phyloP scores from a whole-genome alignment of 2,888 invertebrate genomes.

The Alitta virens region DNA sequence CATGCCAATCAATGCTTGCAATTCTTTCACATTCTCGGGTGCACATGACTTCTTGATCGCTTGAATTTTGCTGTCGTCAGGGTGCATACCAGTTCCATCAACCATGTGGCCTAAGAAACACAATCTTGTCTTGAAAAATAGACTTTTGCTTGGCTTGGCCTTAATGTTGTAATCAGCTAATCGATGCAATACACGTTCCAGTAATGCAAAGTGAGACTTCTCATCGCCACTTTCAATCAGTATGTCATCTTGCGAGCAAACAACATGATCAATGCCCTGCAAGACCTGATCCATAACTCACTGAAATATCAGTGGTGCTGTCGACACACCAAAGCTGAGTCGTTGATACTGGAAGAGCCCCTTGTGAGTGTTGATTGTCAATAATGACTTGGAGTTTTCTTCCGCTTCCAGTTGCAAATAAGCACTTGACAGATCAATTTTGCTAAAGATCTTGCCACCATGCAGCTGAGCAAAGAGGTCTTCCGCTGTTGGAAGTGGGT shows the following conservation, averaged over 20 bases:
- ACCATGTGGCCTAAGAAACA: no score
- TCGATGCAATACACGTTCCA: no score
- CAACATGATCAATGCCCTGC: not conserved
- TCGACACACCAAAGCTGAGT: slow-evolving; percentile 4
- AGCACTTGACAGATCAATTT: slow-evolving; percentile 1
- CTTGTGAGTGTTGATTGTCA: slow-evolving; percentile 6
- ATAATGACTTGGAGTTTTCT: slow-evolving; percentile 6
- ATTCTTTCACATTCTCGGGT: no score
- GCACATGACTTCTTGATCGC: no score
- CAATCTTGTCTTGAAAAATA: no score
- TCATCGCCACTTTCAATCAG: not conserved
- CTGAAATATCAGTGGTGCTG: slow-evolving; percentile 1
- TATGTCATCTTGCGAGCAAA: slow-evolving; percentile 1
- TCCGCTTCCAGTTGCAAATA: slow-evolving; percentile 3
- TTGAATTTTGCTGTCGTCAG: no score
- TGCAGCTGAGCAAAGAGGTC: slow-evolving; percentile 2
- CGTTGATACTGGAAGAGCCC: slow-evolving; percentile 4
- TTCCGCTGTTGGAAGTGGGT: slow-evolving; percentile 12
- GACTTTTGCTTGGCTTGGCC: no score
- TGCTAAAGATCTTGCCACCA: slow-evolving; percentile 1
- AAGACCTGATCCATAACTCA: slow-evolving; percentile 1
- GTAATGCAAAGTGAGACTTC: not conserved
- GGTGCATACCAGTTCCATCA: no score
- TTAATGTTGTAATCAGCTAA: no score
- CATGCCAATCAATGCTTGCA: no score